Evolutionary conservation across 2,113 vertebrate genomes (phyloP).

Genomic region (Cololabis saira): DNA sequence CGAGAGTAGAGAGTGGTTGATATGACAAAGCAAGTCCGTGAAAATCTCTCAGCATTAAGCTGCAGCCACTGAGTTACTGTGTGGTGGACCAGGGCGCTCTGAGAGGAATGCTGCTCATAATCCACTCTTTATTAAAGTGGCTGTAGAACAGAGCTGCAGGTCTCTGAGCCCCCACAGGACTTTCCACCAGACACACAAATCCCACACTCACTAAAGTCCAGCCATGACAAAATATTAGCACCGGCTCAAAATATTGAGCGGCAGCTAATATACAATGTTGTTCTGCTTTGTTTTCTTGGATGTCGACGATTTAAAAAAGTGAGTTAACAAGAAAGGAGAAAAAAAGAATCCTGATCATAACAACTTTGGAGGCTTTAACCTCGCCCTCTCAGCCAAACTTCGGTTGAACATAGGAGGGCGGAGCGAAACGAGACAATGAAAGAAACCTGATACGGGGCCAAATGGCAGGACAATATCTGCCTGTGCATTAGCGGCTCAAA

Average conservation of each 20-base stretch:
- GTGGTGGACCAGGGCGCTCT: slow-evolving; percentile 54
- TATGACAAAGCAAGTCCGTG: slow-evolving; percentile 68
- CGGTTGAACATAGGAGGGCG: neutral
- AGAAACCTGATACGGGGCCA: neutral
- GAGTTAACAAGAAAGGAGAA: neutral
- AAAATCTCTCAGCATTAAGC: slow-evolving; percentile 71
- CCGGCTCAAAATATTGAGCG: slow-evolving; percentile 6
- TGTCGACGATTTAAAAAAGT: slow-evolving; percentile 4
- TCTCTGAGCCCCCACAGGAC: slow-evolving; percentile 54
- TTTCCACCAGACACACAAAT: slow-evolving; percentile 59
- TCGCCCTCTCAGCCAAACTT: slow-evolving; percentile 4
- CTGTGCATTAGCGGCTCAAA: neutral
- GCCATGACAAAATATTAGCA: slow-evolving; percentile 39
- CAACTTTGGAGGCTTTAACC: neutral
- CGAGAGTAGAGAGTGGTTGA: slow-evolving; percentile 64
- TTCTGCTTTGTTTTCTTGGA: slow-evolving; percentile 26
- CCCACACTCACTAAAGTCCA: slow-evolving; percentile 46
- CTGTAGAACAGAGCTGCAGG: slow-evolving; percentile 60
- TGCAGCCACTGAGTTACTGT: slow-evolving; percentile 71
- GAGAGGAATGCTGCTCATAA: slow-evolving; percentile 71
- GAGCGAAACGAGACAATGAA: neutral
- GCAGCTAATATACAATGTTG: slow-evolving; percentile 37
- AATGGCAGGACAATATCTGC: neutral
- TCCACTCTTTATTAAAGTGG: slow-evolving; percentile 78
- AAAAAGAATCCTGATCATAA: too few species aligned